Base-by-base conservation (phyloP, 2,113 vertebrate species). In the Tachuris rubrigastra region DNA sequence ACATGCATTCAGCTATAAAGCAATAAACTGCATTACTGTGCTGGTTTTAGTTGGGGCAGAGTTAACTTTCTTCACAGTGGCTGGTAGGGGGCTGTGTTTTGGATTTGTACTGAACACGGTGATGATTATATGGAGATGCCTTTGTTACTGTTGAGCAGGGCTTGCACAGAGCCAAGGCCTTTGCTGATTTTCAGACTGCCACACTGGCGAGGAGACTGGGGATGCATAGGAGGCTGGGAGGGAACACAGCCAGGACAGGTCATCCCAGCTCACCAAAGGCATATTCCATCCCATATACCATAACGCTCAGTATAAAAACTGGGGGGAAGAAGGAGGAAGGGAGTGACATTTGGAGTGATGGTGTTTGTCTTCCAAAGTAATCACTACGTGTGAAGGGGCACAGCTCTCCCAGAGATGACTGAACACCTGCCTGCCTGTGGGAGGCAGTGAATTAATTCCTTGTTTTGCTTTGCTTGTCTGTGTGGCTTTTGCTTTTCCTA, bases 281-380 rank as follows among this genome's bases (percentile, higher is more conserved):
- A 22, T 19, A 12, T 65, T 56, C 42, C 67, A 56, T 42, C 22
- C 35, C 10, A 1, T 18, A 31, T 8, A 35, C 6, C 20, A 22
- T 33, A 21, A 5, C 18, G 20, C 14, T 56, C 1, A 1, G 2
- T 9, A 10, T 35, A 17, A 41, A 31, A 19, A 3, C 22, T 37
- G 31, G 4, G 22, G 31, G 31, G 35, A 19, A 42, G 17, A 10
- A 56, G 25, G 16, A 56, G 21, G 5, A 58, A 13, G 10, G 6
- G 27, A 4, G 41, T 3, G 21, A 31, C 0, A 1, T 3, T 65
- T 56, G 25, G 6, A 56, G 31, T 35, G 30, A 9, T 41, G n/a
- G 7, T 12, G 12, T 22, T 72, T 49, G 17, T 27, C 7, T 27
- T 49, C 2, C 25, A 21, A 56, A 22, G 4, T 11, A 4, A 41